phyloP scores from a whole-genome alignment of 2,113 vertebrate species.

The Notarius quadriscutis region DNA sequence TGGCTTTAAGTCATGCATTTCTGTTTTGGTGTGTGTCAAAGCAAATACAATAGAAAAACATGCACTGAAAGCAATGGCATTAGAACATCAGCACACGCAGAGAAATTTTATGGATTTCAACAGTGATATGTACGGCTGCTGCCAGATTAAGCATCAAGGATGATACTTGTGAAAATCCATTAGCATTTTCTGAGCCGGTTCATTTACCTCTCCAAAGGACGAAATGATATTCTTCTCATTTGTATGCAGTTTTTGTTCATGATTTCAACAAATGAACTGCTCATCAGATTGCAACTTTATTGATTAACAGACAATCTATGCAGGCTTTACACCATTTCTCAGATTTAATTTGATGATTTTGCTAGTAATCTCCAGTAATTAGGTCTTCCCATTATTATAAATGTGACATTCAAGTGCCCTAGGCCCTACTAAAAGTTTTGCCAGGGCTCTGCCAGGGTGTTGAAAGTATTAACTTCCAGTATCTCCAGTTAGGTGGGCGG shows the following conservation, averaged over 20 bases:
- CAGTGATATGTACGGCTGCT: not conserved
- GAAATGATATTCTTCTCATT: slow-evolving; percentile 24
- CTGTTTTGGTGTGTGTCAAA: slow-evolving; percentile 19
- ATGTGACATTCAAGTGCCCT: slow-evolving; percentile 26
- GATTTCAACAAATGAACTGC: slow-evolving; percentile 28
- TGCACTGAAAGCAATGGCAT: not conserved
- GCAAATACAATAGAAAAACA: not conserved
- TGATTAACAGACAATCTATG: slow-evolving; percentile 34
- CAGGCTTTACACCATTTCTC: not conserved
- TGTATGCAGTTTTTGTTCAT: slow-evolving; percentile 25
- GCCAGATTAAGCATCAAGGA: slow-evolving; percentile 21
- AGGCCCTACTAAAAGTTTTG: not conserved
- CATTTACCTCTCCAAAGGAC: slow-evolving; percentile 18
- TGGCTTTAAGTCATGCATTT: not conserved
- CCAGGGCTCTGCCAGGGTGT: slow-evolving; percentile 21
- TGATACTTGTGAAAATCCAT: slow-evolving; percentile 23
- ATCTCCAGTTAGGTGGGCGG: too few species aligned
- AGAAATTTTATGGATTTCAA: not conserved
- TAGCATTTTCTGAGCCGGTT: slow-evolving; percentile 14
- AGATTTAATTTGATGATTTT: not conserved
- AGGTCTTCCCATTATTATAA: not conserved
- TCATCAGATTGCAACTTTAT: slow-evolving; percentile 26
- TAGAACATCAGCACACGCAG: not conserved
- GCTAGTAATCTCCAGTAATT: slow-evolving; percentile 28
- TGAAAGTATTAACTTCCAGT: slow-evolving; percentile 18